Conservation (phyloP, 2,113 vertebrate genomes). For the Psittacus erithacus region DNA sequence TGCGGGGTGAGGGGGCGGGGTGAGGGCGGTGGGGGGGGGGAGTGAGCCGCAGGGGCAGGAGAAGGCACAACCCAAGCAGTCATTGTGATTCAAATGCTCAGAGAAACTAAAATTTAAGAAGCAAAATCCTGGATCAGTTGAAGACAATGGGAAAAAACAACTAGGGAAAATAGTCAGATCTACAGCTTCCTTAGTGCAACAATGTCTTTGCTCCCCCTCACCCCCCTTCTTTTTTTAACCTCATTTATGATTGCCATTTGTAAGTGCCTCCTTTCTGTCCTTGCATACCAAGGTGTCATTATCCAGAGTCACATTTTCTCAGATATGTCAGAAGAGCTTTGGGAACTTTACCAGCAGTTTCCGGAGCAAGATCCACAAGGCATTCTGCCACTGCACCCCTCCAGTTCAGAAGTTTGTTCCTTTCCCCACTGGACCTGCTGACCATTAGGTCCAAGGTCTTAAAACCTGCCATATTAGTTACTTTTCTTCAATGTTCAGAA, state of each 20-base stretch:
- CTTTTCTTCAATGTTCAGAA: background rate
- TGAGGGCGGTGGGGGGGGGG: too few relatives aligned
- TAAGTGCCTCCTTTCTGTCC: background rate
- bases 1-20: too few relatives aligned
- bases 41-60: too few relatives aligned
- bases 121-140: background rate
- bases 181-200: background rate
- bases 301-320: background rate
- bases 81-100: background rate
- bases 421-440: background rate
- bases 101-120: background rate
- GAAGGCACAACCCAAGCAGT: background rate
- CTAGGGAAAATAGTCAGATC: background rate
- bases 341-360: background rate
- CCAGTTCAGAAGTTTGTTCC: rapidly evolving
- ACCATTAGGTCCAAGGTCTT: background rate
- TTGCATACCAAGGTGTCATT: background rate
- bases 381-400: rapidly evolving
- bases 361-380: background rate
- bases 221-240: background rate
- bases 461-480: background rate
- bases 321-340: background rate
- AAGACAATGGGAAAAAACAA: background rate
- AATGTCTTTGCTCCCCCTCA: background rate
- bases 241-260: background rate